Evolutionary conservation across 2,113 vertebrate species (phyloP).

Genomic region (Anolis carolinensis): DNA sequence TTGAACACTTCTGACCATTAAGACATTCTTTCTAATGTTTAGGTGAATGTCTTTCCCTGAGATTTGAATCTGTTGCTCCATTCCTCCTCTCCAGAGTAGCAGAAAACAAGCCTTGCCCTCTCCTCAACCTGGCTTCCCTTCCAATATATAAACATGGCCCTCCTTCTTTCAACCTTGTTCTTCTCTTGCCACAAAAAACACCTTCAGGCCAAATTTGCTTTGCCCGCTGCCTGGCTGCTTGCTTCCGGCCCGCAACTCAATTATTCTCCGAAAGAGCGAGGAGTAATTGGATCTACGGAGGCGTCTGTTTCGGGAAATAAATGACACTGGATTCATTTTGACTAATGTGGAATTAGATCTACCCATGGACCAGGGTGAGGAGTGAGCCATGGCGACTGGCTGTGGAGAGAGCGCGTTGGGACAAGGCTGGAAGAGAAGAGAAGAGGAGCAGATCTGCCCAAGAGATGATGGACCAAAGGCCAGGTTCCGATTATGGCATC

Average conservation of each 20-base stretch:
- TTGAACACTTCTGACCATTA: no score
- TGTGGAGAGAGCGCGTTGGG: no score
- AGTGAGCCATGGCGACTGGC: background rate
- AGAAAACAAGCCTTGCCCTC: no score
- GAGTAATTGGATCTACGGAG: conserved; percentile 48
- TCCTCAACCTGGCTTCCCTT: no score
- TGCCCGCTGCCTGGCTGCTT: background rate
- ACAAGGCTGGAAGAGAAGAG: background rate
- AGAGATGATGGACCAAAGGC: background rate
- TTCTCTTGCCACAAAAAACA: background rate
- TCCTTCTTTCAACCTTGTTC: no score
- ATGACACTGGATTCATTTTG: conserved; percentile 47
- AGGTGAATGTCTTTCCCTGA: no score
- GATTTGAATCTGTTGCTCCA: no score
- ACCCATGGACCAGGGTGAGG: conserved; percentile 20
- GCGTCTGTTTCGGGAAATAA: conserved; percentile 53
- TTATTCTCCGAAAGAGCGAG: conserved; percentile 37
- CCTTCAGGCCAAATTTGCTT: background rate
- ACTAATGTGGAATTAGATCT: conserved; percentile 36
- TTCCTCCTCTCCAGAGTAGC: no score
- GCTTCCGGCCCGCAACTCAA: background rate
- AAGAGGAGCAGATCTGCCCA: background rate
- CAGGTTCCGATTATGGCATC: background rate
- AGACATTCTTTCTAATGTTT: no score
- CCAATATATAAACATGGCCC: no score